Evolutionary conservation across 2,113 vertebrate genomes (phyloP), one percentile per base, ranked within the genome.

Genomic region (Lagopus muta): DNA sequence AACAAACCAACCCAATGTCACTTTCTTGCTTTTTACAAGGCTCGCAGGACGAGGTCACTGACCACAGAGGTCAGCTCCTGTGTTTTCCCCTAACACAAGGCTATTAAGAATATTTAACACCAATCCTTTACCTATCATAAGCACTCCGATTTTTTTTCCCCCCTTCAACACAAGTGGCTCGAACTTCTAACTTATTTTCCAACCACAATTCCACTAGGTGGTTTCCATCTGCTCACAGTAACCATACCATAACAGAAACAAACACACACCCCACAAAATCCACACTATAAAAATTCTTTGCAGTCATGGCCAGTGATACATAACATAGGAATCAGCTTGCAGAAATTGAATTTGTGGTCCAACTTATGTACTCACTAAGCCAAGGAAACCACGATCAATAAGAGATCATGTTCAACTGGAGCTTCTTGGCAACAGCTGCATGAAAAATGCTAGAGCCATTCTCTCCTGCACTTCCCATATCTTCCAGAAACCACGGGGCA

Each of bases 361-460:
- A 82, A 79, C 32, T 60, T 82, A 40, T 38, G 82, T 65, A 40
- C 57, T 45, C 42, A 17, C 67, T 62, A 85, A 82, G 36, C 55
- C 75, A 80, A 82, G 38, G 14, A 83, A 95, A 82, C 88, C 82
- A 61, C 71, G 60, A 64, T 93, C 80, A 42, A 83, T 83, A 86
- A 36, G 24, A 62, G 24, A 36, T 75, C 55, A 42, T 8, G 9
- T 72, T 71, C 10, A 8, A n/a, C 43, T 9, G 2, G 67, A 86
- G 22, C 32, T 81, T 86, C 76, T 90, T 90, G 88, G 73, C 73
- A 72, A 83, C 12, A 74, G 32, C 61, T 72, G 16, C 25, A 64
- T 21, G 28, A 74, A 67, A 66, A 88, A 57, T 0, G 0, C 30
- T 30, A 81, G 25, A 54, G 38, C 11, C 83, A 38, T 22, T 36